Evolutionary conservation across 2,888 invertebrate species (phyloP).

Genomic region (Callimorpha dominula): DNA sequence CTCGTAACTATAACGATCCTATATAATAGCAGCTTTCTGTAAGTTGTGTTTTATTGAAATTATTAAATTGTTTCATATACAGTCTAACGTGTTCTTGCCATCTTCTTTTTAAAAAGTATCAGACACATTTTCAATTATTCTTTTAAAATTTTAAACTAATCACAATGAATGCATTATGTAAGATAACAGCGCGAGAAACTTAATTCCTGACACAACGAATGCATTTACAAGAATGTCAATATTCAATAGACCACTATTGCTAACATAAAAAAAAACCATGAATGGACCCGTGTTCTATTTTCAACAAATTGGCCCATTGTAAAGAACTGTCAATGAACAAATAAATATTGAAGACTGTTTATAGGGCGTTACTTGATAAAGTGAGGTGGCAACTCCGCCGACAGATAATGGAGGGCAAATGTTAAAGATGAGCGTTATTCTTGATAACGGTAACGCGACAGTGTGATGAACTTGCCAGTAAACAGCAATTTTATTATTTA

Average conservation of each 20-base stretch:
- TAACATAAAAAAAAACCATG: constrained; percentile 37
- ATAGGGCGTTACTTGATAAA: constrained; percentile 71
- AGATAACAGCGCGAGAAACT: constrained; percentile 32
- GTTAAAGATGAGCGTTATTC: constrained; percentile 77
- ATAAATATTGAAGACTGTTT: constrained; percentile 71
- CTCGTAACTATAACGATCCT: no score
- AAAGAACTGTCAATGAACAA: constrained; percentile 69
- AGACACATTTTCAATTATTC: background rate
- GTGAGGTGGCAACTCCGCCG: constrained; percentile 75
- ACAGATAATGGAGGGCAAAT: constrained; percentile 74
- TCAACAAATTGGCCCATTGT: constrained; percentile 61
- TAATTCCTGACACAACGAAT: constrained; percentile 31
- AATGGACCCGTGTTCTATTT: constrained; percentile 52
- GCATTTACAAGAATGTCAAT: constrained; percentile 41
- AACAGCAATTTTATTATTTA: constrained; percentile 67
- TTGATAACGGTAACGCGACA: constrained; percentile 72
- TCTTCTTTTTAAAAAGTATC: background rate
- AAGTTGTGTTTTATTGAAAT: background rate
- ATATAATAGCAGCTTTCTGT: background rate
- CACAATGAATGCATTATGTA: background rate
- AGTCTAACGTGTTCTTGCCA: background rate
- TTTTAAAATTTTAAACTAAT: background rate
- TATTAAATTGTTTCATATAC: background rate
- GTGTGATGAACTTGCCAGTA: constrained; percentile 80
- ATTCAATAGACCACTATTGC: constrained; percentile 44